phyloP scores from a whole-genome alignment of 2,888 invertebrate genomes.

The Cataglyphis rosenhaueri region DNA sequence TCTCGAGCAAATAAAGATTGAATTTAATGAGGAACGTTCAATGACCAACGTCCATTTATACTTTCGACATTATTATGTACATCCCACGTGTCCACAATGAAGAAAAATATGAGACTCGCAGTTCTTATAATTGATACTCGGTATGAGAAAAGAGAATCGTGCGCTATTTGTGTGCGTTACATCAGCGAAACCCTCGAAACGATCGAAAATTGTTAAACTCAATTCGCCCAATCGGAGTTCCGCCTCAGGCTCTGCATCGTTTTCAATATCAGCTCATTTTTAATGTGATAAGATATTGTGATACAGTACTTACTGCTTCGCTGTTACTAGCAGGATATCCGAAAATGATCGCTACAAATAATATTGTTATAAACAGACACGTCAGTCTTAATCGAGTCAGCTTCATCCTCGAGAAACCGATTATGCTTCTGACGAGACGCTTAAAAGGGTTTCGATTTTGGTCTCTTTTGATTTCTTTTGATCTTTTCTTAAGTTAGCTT shows the following conservation, averaged over 20 bases:
- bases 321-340: constrained; percentile 83
- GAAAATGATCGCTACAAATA: constrained; percentile 71
- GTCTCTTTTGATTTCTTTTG: neutral
- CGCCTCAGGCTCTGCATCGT: neutral
- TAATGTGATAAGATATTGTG: neutral
- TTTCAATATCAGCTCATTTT: neutral
- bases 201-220: constrained; percentile 7
- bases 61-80: constrained; percentile 56
- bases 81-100: constrained; percentile 53
- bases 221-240: neutral
- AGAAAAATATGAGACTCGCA: constrained; percentile 53
- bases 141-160: neutral
- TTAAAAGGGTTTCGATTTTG: neutral
- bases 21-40: constrained; percentile 64
- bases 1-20: constrained; percentile 61
- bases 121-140: constrained; percentile 33
- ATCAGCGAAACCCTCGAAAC: neutral
- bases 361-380: constrained; percentile 70
- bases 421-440: neutral
- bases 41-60: constrained; percentile 64
- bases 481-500: neutral
- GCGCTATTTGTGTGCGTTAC: neutral
- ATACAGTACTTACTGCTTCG: constrained; percentile 81
- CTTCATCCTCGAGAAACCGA: constrained; percentile 71
- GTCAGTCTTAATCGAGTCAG: constrained; percentile 62